Conservation (phyloP, 2,888 invertebrate species). For the Drosophila anomalata region DNA sequence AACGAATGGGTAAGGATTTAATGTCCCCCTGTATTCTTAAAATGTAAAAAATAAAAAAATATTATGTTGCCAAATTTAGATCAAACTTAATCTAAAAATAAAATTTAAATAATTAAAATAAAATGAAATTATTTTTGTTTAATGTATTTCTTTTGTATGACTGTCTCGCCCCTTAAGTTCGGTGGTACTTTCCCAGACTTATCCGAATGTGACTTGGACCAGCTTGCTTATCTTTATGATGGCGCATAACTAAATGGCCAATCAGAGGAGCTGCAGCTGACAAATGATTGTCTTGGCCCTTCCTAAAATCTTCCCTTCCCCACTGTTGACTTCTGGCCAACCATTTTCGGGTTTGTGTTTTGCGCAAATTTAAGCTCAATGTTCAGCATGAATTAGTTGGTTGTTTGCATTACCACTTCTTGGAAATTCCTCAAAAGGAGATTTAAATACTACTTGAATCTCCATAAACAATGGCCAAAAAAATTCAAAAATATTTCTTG, state of each 20-base stretch:
- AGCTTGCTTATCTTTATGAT: conserved; percentile 64
- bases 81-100: no score
- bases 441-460: background rate
- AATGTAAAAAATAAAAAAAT: background rate
- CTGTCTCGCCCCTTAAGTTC: conserved; percentile 3
- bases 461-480: no score
- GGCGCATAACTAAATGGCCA: conserved; percentile 71
- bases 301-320: background rate
- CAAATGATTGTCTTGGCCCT: conserved; percentile 49
- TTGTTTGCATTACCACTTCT: conserved; percentile 16
- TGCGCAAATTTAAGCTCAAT: conserved; percentile 18
- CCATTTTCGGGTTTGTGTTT: conserved; percentile 19
- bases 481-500: no score
- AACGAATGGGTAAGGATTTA: background rate
- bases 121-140: no score
- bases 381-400: conserved; percentile 20
- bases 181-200: conserved; percentile 22
- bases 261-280: conserved; percentile 59
- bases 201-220: conserved; percentile 20
- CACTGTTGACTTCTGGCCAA: conserved; percentile 7
- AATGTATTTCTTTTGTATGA: background rate
- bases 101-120: no score
- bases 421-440: conserved; percentile 1
- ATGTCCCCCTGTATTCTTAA: no score
- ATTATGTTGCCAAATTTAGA: no score